Evolutionary conservation across 2,888 invertebrate species (phyloP), one percentile per base, ranked within the genome.

Genomic region (Thereva unica): DNA sequence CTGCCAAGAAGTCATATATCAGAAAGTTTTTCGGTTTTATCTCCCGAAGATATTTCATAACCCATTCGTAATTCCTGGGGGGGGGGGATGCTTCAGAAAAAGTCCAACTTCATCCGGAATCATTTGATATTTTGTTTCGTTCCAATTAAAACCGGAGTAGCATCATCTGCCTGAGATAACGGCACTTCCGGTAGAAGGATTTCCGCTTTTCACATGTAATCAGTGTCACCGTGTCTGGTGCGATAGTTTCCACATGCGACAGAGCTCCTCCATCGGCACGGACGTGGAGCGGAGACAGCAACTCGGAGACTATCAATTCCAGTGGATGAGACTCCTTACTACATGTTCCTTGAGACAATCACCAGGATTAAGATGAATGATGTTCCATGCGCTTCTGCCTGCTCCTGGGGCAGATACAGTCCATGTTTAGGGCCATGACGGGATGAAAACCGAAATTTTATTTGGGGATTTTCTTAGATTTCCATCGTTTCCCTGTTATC

Each of bases 351-450:
- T 23, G 40, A 49, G 49, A 61, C 61, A 61, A 50, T 50, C 61
- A 61, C 34, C 34, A 40, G 61, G 61, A 61, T 61, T 61, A 61
- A 61, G 61, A 61, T 61, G 61, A 61, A 61, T 61, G 61, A 61
- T 61, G 40, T 61, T 50, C 41, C 41, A 10, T 49, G 37, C 50
- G 10, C 47, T 38, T 45, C 34, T 59, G 37, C 12, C 34, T 7
- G 57, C 10, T 47, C 12, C 34, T 12, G n/a, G 9, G 35, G 34
- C 52, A 52, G 12, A 47, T 10, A 10, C 47, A 5, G 35, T 34
- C 10, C 38, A 5, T 12, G 53, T 23, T 37, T n/a, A 6, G 38
- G 6, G 53, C 10, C 38, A 10, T 38, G 57, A 5, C 37, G 8
- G 45, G 37, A 10, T 12, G 38, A 38, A 59, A 8, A 47, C 34